These are phyloP conservation scores for Calosoma granatense DNA, from an alignment of 1,140 invertebrate genomes.

Conservation along the genomic window DNA sequence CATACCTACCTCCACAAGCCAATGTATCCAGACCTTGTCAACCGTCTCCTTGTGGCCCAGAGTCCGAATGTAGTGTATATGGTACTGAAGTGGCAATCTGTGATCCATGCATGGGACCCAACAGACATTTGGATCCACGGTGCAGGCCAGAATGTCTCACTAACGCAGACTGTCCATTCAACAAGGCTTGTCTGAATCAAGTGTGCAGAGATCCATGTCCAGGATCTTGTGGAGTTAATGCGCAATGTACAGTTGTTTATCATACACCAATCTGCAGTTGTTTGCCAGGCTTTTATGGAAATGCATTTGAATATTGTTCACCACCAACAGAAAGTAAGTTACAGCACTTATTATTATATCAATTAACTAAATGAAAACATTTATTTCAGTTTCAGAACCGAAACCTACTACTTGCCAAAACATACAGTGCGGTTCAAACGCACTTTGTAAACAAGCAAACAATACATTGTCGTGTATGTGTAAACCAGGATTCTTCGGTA, in stretches of 20 bases:
- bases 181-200: slow-evolving; percentile 64
- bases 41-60: slow-evolving; percentile 65
- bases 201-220: slow-evolving; percentile 71
- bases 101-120: slow-evolving; percentile 57
- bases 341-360: slow-evolving; percentile 11
- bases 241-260: slow-evolving; percentile 61
- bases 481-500: slow-evolving; percentile 54
- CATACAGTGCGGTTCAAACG: slow-evolving; percentile 60
- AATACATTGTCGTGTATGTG: slow-evolving; percentile 52
- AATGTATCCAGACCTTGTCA: slow-evolving; percentile 57
- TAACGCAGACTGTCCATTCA: slow-evolving; percentile 65
- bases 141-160: slow-evolving; percentile 69
- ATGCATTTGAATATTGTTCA: slow-evolving; percentile 70
- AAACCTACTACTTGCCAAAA: slow-evolving; percentile 51
- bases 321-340: slow-evolving; percentile 38
- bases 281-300: slow-evolving; percentile 58
- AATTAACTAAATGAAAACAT: slow-evolving; percentile 11
- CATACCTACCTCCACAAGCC: slow-evolving; percentile 26
- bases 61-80: slow-evolving; percentile 54
- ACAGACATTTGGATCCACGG: slow-evolving; percentile 52
- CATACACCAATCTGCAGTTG: slow-evolving; percentile 72
- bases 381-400: slow-evolving; percentile 19
- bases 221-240: slow-evolving; percentile 71
- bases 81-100: slow-evolving; percentile 67
- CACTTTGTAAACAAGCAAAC: slow-evolving; percentile 50